A percentile compares a stretch with the other conserved stretches of the same genome.
phyloP scores from a whole-genome alignment of 2,113 vertebrate species.

The Cyanoramphus novaezelandiae region DNA sequence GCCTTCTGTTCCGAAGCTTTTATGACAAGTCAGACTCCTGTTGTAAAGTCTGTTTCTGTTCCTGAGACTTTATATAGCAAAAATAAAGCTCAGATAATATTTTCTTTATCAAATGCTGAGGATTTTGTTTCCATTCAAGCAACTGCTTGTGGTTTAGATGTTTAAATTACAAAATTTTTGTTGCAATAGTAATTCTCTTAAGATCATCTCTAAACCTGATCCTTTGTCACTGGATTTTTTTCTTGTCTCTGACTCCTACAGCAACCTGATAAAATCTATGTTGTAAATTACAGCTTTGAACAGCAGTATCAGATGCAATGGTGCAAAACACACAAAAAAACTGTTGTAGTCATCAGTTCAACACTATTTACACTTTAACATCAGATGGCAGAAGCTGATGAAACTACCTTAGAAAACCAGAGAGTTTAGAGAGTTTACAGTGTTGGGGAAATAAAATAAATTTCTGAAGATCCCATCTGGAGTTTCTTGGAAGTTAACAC shows the following conservation, averaged over 20 bases:
- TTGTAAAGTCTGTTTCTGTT: background rate
- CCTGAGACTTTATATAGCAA: background rate
- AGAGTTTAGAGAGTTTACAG: background rate
- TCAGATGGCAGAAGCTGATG: background rate
- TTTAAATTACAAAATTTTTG: background rate
- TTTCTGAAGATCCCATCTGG: background rate
- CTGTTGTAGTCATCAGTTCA: background rate
- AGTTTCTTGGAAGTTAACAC: background rate
- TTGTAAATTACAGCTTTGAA: background rate
- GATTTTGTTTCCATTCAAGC: background rate
- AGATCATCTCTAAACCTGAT: background rate
- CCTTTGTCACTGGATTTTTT: background rate
- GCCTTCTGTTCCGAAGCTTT: background rate
- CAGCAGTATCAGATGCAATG: background rate
- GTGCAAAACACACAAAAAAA: background rate
- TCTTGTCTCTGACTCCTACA: background rate
- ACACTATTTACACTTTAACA: background rate
- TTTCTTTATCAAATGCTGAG: background rate
- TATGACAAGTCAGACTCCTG: background rate
- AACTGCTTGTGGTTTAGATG: background rate
- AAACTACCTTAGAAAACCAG: background rate
- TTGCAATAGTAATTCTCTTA: background rate
- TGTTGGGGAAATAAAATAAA: background rate
- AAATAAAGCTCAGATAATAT: background rate
- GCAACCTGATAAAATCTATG: background rate